Base-by-base conservation (phyloP, 2,888 invertebrate species). In the Cosmorhoe ocellata region DNA sequence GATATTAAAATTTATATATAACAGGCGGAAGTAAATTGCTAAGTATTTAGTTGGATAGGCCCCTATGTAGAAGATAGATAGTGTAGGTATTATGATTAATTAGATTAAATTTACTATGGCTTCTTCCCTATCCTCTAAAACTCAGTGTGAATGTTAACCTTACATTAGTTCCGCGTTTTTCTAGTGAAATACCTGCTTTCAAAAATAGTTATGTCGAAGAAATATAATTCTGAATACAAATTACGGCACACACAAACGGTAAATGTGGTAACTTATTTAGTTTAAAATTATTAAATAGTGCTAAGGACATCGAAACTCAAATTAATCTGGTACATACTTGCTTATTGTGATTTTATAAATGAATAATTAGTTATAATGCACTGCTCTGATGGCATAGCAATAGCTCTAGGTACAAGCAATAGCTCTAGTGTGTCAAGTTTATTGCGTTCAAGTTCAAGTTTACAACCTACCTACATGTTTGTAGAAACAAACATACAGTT, bases 51-150 rank as follows among this genome's bases (percentile, higher is more conserved):
- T 48, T 37, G 26, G 48, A 42, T 42, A 48, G 31, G 37, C 26
- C 31, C n/a, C 8, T 11, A 9, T 22, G 11, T 11, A 34, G 10
- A 36, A n/a, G 12, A 13, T 38, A 30, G 41, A 27, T 36, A 44
- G 31, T 40, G 51, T 41, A 28, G 26, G 8, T 38, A 32, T 72
- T n/a, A 70, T 71, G 76, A 86, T 85, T 85, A 87, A 89, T 87
- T 84, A 74, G 84, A 88, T 89, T 89, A 84, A 76, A 56, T 58
- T 68, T 59, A 64, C 47, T 86, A 85, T 10, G 88, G 87, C 81
- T 88, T 88, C 83, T 76, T 81, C 50, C 45, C 40, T 53, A 59
- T 61, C 53, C 56, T 44, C 58, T 49, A 49, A 52, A 53, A 57
- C 56, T 49, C 56, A 45, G 47, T 48, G 47, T 59, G 58, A 60